Evolutionary conservation across 2,888 invertebrate genomes (phyloP), one percentile per base, ranked within the genome.

Genomic region (Ophion costatus): DNA sequence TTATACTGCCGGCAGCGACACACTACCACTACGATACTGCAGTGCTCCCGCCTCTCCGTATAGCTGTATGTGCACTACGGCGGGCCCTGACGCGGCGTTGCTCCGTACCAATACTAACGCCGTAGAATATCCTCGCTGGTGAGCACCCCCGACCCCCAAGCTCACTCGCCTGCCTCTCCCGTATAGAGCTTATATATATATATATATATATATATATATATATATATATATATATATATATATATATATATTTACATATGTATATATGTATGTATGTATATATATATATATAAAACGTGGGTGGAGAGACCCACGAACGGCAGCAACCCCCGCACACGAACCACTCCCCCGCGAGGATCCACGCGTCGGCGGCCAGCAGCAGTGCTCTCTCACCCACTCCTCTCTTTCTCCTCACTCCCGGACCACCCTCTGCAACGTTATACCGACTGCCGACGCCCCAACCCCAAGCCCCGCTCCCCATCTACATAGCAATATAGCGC

Each of bases 1-100:
- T 92, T 93, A 92, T 93, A 93, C 92, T 91, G 92, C 92, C 91
- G 91, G 92, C 92, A 92, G 93, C 92, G 90, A 90, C 92, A 91
- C 91, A 91, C 90, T 88, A 88, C 89, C 89, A 89, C 82, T 38
- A 0, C 38, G 38, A 38, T 33, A 66, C 22, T 56, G n/a, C 71
- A 59, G 20, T n/a, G 45, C n/a, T n/a, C n/a, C 64, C 20, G 45
- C 77, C 57, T 59, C 77, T 80, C 56, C 67, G 24, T 24, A 11
- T 33, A 66, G 29, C 33, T 56, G 61, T 70, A 70, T 51, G 61
- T 45, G 59, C 38, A 56, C 11, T 2, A 56, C 51, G 51, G 51
- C 51, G 17, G 17, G 51, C 22, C 42, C 78, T 83, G 83, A 76
- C 82, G 77, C 73, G 56, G 82, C 84, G 59, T 29, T 76, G 69